Evolutionary conservation across 2,888 invertebrate genomes (phyloP), one percentile per base, ranked within the genome.

Genomic region (Eupsilia transversa): DNA sequence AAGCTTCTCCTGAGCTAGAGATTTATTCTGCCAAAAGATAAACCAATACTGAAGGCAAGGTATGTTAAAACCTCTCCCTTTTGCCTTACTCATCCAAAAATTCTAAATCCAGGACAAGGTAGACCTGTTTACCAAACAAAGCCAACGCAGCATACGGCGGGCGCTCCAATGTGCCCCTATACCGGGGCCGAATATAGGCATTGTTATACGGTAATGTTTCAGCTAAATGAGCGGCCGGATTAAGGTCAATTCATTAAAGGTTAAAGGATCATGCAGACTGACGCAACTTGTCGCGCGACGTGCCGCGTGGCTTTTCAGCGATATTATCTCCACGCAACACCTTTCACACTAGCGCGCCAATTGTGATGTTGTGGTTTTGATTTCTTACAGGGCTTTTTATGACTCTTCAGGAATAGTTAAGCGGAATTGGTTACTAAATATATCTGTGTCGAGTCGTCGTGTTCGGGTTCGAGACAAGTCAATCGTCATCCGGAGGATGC

Each of bases 141-240:
- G 78, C 57, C 14, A 38, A 43, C 46, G 33, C 65, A 69, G 33
- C 86, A 77, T 85, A 77, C 43, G 78, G 59, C 12, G 4, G 30
- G 54, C 72, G 46, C 7, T 23, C 12, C 49, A 56, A 61, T 30
- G 35, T 27, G 49, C 61, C 60, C 57, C 14, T 35, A 56, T 17
- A 56, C 6, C 12, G 60, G 52, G 59, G 70, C 43, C 43, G 54
- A 41, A 80, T 73, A 49, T 43, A 30, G 35, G 30, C 74, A 54
- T 80, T 80, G 84, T 80, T 57, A 38, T n/a, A 43, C 59, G 33
- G 66, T 49, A 66, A 81, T 81, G 63, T 80, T 80, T 63, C 54
- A 67, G 61, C 4, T 6, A 59, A 84, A 84, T 70, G 69, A 80
- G 57, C 43, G 35, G 30, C 38, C 9, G 57, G 74, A 74, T 80